phyloP scores from a whole-genome alignment of 2,888 invertebrate species.

The Hoplodrina blanda region DNA sequence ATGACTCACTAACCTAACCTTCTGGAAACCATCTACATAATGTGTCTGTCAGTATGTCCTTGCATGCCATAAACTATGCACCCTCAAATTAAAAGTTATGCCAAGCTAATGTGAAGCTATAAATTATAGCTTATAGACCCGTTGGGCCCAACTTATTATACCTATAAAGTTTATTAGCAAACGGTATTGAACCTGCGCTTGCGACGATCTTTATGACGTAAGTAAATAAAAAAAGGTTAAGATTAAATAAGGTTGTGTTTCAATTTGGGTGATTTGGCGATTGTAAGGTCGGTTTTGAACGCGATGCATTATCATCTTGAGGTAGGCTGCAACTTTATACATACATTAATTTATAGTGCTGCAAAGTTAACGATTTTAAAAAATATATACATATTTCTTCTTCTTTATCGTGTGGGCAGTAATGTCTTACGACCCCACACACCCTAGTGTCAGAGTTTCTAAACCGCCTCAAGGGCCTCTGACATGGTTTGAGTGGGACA shows the following conservation, averaged over 20 bases:
- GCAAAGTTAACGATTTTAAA: too few species aligned
- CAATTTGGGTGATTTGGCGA: background rate
- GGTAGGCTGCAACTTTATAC: too few species aligned
- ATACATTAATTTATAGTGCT: too few species aligned
- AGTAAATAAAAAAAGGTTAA: background rate
- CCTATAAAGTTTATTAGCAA: conserved; percentile 15
- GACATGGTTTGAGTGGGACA: too few species aligned
- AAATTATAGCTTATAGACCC: conserved; percentile 52
- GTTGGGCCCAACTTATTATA: conserved; percentile 13
- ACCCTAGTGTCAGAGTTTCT: too few species aligned
- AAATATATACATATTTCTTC: too few species aligned
- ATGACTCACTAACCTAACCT: conserved; percentile 18
- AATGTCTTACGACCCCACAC: too few species aligned
- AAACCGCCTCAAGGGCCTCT: too few species aligned
- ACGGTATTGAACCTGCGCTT: conserved; percentile 45
- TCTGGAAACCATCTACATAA: conserved; percentile 15
- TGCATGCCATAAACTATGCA: conserved; percentile 61
- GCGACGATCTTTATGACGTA: conserved; percentile 5
- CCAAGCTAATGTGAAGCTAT: conserved; percentile 30
- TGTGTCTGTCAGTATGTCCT: conserved; percentile 56
- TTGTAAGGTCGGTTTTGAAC: too few species aligned
- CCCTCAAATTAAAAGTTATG: conserved; percentile 63
- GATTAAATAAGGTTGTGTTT: background rate
- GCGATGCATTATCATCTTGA: too few species aligned
- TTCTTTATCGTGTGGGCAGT: too few species aligned